Conservation (phyloP, 2,888 invertebrate genomes). For the Neocrepidodera transversa region DNA sequence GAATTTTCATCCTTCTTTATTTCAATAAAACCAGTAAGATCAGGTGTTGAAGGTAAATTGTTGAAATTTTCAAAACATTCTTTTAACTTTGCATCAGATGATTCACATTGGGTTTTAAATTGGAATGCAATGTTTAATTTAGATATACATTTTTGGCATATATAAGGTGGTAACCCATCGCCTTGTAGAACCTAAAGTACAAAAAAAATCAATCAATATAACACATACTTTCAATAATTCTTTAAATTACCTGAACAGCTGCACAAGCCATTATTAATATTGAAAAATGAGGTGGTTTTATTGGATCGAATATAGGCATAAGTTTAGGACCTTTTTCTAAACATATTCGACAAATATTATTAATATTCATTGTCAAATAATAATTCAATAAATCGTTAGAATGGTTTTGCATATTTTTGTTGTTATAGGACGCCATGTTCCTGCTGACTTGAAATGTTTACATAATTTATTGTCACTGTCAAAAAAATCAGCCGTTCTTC, state of each 20-base stretch:
- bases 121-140: conserved; percentile 59
- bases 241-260: conserved; percentile 56
- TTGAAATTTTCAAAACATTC: conserved; percentile 55
- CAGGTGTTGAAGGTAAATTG: conserved; percentile 50
- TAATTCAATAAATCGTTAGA: conserved; percentile 54
- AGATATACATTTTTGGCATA: conserved; percentile 59
- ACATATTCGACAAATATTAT: conserved; percentile 59
- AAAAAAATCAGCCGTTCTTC: too few species aligned
- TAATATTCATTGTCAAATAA: conserved; percentile 59
- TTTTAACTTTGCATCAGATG: conserved; percentile 57
- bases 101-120: conserved; percentile 60
- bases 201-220: conserved; percentile 8
- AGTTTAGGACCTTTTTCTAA: conserved; percentile 58
- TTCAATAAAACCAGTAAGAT: conserved; percentile 53
- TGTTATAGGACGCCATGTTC: conserved; percentile 48
- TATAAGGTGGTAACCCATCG: conserved; percentile 58
- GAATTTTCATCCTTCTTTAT: conserved; percentile 49
- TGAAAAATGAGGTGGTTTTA: conserved; percentile 59
- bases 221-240: background rate
- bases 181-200: conserved; percentile 55
- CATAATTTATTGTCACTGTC: background rate
- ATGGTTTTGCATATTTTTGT: conserved; percentile 47
- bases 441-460: too few species aligned
- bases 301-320: conserved; percentile 59
- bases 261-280: conserved; percentile 60